Base-by-base conservation (phyloP, 1,140 invertebrate genomes). In the Lucilia sericata region DNA sequence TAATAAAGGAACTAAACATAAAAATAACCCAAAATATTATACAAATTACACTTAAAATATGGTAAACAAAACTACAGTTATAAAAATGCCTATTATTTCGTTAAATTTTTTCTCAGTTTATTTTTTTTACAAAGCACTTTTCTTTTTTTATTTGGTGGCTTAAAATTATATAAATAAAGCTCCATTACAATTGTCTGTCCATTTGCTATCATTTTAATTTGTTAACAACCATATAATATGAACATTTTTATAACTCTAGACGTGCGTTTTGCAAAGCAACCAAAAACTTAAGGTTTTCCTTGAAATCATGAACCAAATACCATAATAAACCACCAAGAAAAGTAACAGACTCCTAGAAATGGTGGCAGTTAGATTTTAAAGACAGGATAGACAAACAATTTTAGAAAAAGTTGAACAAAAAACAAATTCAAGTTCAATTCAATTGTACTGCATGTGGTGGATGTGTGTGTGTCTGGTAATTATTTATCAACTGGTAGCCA, bases 401-500 rank as follows among this genome's bases (percentile, higher is more conserved):
- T 19, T 70, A 19, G 5, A 25, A 70, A 70, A 8, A 21, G n/a
- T 7, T 7, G 5, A 65, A 14, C 25, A 30, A 12, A 25, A 25
- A 25, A 21, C n/a, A 75, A 76, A 42, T 76, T 76, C 74, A 76
- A 19, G 74, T 76, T 42, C 74, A 76, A 36, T 49, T 10, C 36
- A 25, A 21, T 21, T 70, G 65, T 70, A 70, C 8, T 21, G 9
- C 4, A 9, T 21, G n/a, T n/a, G 12, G 51, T 17, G n/a, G n/a
- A n/a, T n/a, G 36, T 42, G 42, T 17, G 36, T 78, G 34, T 14
- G 2, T 42, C 14, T 42, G 21, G 47, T 42, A 80, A 80, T 80
- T 80, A 80, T 80, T 80, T 80, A 21, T 42, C 42, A 80, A 49
- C 42, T 80, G 47, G 76, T 80, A 80, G 76, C 76, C n/a, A 80